phyloP scores from a whole-genome alignment of 2,113 vertebrate species.

The Tupaia tana region DNA sequence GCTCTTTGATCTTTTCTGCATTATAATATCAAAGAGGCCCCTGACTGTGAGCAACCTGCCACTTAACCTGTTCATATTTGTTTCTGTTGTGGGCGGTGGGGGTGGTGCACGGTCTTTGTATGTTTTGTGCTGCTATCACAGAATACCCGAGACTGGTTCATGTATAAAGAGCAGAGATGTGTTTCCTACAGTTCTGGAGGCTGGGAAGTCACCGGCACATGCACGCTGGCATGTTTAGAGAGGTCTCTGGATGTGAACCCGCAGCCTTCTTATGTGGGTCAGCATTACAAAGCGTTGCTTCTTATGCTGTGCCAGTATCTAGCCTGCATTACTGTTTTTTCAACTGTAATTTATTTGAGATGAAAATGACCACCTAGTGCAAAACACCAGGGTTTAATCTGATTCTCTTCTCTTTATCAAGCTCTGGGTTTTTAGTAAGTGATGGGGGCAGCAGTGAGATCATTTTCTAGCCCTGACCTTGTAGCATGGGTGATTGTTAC shows the following conservation, averaged over 20 bases:
- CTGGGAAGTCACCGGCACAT: no score
- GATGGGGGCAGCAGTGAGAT: fast-evolving
- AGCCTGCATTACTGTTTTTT: background rate
- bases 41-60: background rate
- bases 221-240: no score
- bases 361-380: background rate
- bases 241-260: no score
- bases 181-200: no score
- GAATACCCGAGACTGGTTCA: no score
- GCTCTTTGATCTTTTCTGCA: background rate
- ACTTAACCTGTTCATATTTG: background rate
- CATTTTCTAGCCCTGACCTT: background rate
- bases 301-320: no score
- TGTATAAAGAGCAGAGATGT: no score
- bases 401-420: background rate
- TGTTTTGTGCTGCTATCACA: no score
- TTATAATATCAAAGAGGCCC: background rate
- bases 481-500: fast-evolving
- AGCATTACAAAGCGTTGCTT: no score
- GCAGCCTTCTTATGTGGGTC: no score
- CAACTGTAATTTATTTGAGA: background rate
- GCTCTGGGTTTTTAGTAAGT: background rate
- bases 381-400: background rate
- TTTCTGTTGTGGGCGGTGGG: background rate
- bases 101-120: no score